Percentiles rank a stretch among this genome's conserved stretches.
Conservation (phyloP, 23 tunicate species). For the Botrylloides violaceus region DNA sequence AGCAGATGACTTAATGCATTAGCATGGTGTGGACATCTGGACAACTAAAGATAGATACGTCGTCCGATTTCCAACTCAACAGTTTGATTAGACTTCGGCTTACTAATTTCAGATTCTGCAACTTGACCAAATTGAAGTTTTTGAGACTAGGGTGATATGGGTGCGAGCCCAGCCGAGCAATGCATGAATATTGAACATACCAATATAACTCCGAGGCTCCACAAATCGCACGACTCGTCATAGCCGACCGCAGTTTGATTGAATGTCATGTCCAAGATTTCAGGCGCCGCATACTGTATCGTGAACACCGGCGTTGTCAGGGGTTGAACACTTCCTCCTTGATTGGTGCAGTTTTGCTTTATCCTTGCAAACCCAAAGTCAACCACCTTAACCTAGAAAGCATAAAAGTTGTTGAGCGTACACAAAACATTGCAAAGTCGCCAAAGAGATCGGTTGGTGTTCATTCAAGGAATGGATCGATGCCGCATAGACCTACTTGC, state of each 20-base stretch:
- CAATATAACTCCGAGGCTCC: constrained; percentile 93
- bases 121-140: too few species aligned
- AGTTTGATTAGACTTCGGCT: too few species aligned
- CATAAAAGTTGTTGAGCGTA: too few species aligned
- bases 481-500: constrained; percentile 1
- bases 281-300: constrained; percentile 93
- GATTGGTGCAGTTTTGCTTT: constrained; percentile 5
- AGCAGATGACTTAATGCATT: neutral
- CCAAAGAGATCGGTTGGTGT: too few species aligned
- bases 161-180: too few species aligned
- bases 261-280: constrained; percentile 49
- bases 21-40: neutral
- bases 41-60: too few species aligned
- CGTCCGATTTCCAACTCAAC: too few species aligned
- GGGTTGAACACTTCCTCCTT: constrained; percentile 37
- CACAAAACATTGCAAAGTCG: too few species aligned
- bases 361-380: constrained; percentile 87
- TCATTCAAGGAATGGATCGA: too few species aligned
- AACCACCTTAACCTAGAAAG: constrained; percentile 60
- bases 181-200: too few species aligned
- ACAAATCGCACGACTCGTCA: constrained; percentile 88
- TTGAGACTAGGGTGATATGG: too few species aligned
- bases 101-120: too few species aligned
- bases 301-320: constrained; percentile 89
- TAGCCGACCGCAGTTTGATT: constrained; percentile 47